Conservation (phyloP, 2,888 invertebrate species). For the Himalopsyche anomala region DNA sequence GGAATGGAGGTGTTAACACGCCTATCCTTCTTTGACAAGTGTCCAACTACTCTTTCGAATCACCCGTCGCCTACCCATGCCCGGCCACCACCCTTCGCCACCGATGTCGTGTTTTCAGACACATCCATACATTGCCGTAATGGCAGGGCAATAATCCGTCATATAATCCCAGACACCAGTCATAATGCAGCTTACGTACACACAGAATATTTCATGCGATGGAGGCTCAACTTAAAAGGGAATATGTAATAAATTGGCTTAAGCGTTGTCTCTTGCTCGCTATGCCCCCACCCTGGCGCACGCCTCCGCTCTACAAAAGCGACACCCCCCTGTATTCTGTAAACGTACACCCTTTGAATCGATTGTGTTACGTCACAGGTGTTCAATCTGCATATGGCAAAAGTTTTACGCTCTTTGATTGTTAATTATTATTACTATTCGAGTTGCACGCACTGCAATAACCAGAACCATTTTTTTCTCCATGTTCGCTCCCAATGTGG, state of each 20-base stretch:
- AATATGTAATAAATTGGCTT: slow-evolving; percentile 62
- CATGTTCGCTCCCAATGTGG: too few relatives aligned
- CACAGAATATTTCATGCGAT: slow-evolving; percentile 63
- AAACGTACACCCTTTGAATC: slow-evolving; percentile 37
- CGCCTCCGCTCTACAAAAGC: slow-evolving; percentile 21
- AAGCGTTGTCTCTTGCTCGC: slow-evolving; percentile 52
- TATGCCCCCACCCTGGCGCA: slow-evolving; percentile 26
- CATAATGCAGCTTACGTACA: slow-evolving; percentile 57
- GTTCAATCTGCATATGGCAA: slow-evolving; percentile 4
- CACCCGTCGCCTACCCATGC: too few relatives aligned
- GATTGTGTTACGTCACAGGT: slow-evolving; percentile 12
- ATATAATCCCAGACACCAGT: slow-evolving; percentile 52
- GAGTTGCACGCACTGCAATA: neutral
- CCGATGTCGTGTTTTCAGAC: neutral
- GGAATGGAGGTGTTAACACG: too few relatives aligned
- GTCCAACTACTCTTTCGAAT: too few relatives aligned
- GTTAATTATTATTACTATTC: neutral
- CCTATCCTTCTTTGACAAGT: too few relatives aligned
- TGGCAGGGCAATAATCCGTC: slow-evolving; percentile 54
- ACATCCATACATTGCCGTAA: slow-evolving; percentile 16
- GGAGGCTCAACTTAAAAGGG: slow-evolving; percentile 57
- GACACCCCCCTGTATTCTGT: slow-evolving; percentile 3
- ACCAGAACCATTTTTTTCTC: too few relatives aligned
- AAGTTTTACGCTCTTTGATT: neutral
- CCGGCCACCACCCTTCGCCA: too few relatives aligned